These are phyloP conservation scores for Stegana nigrithorax DNA, from an alignment of 2,888 invertebrate genomes.

Conservation along the genomic window DNA sequence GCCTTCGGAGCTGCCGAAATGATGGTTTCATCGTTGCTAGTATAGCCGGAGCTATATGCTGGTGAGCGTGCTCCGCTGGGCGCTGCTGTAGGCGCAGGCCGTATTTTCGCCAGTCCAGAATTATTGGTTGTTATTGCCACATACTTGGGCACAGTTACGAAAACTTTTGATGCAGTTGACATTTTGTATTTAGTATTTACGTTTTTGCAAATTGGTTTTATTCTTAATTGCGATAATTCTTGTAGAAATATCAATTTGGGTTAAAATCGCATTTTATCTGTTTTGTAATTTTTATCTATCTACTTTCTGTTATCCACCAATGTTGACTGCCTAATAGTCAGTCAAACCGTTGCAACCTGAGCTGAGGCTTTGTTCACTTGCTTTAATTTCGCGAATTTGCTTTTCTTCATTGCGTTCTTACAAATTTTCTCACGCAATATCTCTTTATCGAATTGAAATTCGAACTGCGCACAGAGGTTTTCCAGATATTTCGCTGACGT, in stretches of 20 bases:
- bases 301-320: slow-evolving; percentile 14
- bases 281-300: slow-evolving; percentile 34
- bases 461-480: slow-evolving; percentile 3
- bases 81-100: slow-evolving; percentile 40
- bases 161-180: slow-evolving; percentile 53
- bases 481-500: background rate
- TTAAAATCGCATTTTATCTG: slow-evolving; percentile 39
- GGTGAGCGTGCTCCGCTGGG: slow-evolving; percentile 32
- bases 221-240: slow-evolving; percentile 10
- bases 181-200: slow-evolving; percentile 32
- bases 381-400: slow-evolving; percentile 37
- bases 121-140: slow-evolving; percentile 57
- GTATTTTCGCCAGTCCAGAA: slow-evolving; percentile 46
- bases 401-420: slow-evolving; percentile 50
- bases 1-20: slow-evolving; percentile 41
- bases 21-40: slow-evolving; percentile 18
- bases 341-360: background rate
- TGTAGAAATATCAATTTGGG: slow-evolving; percentile 14
- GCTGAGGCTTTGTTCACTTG: slow-evolving; percentile 33
- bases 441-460: too few relatives aligned
- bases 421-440: slow-evolving; percentile 47
- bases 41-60: slow-evolving; percentile 43
- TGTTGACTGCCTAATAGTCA: slow-evolving; percentile 16
- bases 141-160: slow-evolving; percentile 64
- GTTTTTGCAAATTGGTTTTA: background rate